phyloP scores from a whole-genome alignment of 2,888 invertebrate species.

The Nematopogon swammerdamellus region DNA sequence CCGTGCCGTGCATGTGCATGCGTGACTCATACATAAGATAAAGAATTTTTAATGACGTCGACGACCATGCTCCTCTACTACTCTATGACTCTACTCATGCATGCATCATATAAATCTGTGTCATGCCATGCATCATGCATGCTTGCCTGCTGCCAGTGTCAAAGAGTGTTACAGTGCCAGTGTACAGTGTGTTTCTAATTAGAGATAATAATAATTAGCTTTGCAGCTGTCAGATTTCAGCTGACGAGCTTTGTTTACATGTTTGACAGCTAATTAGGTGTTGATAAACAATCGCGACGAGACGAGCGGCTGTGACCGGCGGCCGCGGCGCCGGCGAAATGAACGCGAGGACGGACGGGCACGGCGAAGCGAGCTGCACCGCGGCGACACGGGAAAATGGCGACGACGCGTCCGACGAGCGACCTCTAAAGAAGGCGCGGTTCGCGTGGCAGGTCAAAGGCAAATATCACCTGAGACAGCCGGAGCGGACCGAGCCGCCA shows the following conservation, averaged over 20 bases:
- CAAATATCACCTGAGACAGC: slow-evolving; percentile 57
- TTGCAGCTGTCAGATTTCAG: not conserved
- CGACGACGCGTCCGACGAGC: slow-evolving; percentile 47
- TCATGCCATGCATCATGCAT: too few species aligned
- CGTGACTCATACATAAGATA: too few species aligned
- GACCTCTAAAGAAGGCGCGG: slow-evolving; percentile 64
- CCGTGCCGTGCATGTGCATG: too few species aligned
- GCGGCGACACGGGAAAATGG: slow-evolving; percentile 51
- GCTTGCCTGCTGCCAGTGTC: too few species aligned
- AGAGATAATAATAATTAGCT: not conserved
- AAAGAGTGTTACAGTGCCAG: too few species aligned
- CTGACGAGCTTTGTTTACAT: not conserved
- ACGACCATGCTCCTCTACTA: too few species aligned
- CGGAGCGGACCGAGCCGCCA: slow-evolving; percentile 11
- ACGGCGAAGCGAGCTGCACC: slow-evolving; percentile 46
- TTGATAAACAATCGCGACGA: not conserved
- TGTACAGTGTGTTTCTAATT: too few species aligned
- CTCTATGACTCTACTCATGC: too few species aligned
- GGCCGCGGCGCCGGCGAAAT: not conserved
- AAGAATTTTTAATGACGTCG: too few species aligned
- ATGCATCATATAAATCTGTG: too few species aligned
- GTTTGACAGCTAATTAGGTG: not conserved
- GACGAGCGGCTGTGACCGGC: too few species aligned
- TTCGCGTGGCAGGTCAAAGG: slow-evolving; percentile 68
- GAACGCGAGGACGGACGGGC: not conserved